phyloP scores from a whole-genome alignment of 2,113 vertebrate genomes.

The Hyla sarda region DNA sequence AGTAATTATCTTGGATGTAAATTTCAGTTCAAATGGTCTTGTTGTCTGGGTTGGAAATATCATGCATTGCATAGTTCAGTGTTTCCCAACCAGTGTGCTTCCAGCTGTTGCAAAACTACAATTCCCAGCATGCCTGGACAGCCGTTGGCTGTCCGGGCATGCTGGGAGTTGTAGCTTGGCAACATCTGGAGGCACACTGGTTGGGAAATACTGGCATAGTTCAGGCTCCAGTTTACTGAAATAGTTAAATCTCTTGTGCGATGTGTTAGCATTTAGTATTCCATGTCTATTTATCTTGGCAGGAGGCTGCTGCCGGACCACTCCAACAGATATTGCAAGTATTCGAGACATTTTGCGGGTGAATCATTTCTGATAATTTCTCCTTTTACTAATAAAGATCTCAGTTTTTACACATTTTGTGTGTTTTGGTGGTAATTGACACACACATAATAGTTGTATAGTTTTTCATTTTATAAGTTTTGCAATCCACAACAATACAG shows the following conservation, averaged over 20 bases:
- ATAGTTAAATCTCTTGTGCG: not conserved
- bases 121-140: too few relatives aligned
- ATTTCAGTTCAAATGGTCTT: not conserved
- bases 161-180: too few relatives aligned
- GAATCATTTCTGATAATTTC: not conserved
- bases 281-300: constrained; percentile 1
- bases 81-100: too few relatives aligned
- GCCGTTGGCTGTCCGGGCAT: too few relatives aligned
- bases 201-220: not conserved
- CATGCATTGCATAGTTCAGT: too few relatives aligned
- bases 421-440: not conserved
- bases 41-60: not conserved
- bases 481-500: not conserved
- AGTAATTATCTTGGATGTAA: too few relatives aligned
- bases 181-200: too few relatives aligned
- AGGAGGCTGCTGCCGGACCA: constrained; percentile 79
- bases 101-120: too few relatives aligned
- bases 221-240: not conserved
- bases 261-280: not conserved
- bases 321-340: constrained; percentile 70
- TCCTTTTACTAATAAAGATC: not conserved
- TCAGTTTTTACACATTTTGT: not conserved
- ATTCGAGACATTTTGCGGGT: constrained; percentile 58
- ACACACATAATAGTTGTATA: not conserved
- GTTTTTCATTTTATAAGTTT: not conserved